Percentiles rank a stretch among this genome's conserved stretches.
phyloP scores from a whole-genome alignment of 2,797 vertebrate species.

The Falco columbarius region DNA sequence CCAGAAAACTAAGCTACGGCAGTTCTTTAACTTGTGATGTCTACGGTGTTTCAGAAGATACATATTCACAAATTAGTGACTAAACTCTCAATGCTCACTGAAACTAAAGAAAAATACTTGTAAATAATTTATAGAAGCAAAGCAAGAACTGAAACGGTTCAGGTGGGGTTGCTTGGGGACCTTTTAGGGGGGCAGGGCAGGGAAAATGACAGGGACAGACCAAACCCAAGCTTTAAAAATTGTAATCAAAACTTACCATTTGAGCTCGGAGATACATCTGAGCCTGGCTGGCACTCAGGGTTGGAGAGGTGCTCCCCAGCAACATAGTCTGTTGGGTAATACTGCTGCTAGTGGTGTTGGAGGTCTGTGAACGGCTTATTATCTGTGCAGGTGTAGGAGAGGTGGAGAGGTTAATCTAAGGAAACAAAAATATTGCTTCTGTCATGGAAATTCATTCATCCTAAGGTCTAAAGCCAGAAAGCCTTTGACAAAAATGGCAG shows the following conservation, averaged over 20 bases:
- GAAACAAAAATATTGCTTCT: conserved; percentile 73
- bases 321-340: conserved; percentile 94
- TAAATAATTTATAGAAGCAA: background rate
- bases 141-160: background rate
- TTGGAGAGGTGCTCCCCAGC: conserved; percentile 88
- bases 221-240: background rate
- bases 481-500: conserved; percentile 39
- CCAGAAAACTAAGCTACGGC: background rate
- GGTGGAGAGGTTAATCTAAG: conserved; percentile 86
- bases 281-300: conserved; percentile 89
- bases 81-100: background rate
- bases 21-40: background rate
- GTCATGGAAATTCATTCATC: conserved; percentile 69
- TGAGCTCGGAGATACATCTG: conserved; percentile 96
- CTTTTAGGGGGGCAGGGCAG: too few species aligned
- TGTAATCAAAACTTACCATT: conserved; percentile 83
- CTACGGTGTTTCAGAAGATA: background rate
- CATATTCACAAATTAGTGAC: background rate
- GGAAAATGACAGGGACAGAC: accelerated
- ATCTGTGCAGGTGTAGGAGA: conserved; percentile 88
- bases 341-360: conserved; percentile 85
- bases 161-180: accelerated
- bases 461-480: conserved; percentile 57
- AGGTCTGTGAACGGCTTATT: conserved; percentile 87
- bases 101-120: background rate